These are phyloP conservation scores for Alloplasta piceator DNA, from an alignment of 2,888 invertebrate genomes.

Conservation along the genomic window DNA sequence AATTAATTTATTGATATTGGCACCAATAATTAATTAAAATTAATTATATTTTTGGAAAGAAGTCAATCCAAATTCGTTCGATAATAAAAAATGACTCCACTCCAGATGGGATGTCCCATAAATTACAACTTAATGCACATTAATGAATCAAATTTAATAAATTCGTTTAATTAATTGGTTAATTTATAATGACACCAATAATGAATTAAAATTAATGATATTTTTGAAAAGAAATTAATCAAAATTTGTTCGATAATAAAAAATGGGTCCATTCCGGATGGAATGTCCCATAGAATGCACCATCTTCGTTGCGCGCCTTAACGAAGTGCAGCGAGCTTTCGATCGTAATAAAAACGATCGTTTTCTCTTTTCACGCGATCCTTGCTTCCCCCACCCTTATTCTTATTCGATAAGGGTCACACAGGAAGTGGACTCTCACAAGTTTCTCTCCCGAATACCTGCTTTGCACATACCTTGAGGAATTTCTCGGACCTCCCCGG, in stretches of 20 bases:
- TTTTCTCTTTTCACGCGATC: constrained; percentile 32
- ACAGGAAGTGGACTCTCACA: constrained; percentile 64
- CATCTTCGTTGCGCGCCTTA: background rate
- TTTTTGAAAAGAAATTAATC: background rate
- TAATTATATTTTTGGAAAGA: background rate
- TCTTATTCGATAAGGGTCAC: constrained; percentile 64
- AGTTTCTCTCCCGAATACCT: constrained; percentile 68
- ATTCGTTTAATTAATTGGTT: too few relatives aligned
- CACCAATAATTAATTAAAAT: too few relatives aligned
- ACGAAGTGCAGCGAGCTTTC: constrained; percentile 28
- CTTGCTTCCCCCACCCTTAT: constrained; percentile 24
- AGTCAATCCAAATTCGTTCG: background rate
- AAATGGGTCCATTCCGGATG: background rate
- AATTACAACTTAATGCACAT: too few relatives aligned
- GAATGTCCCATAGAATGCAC: too few relatives aligned
- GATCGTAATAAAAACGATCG: constrained; percentile 13
- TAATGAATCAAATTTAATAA: too few relatives aligned
- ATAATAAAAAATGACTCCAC: background rate
- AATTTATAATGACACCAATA: too few relatives aligned
- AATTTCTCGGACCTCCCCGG: constrained; percentile 35
- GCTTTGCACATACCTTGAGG: constrained; percentile 49
- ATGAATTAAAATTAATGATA: too few relatives aligned
- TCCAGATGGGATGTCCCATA: too few relatives aligned
- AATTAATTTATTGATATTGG: too few relatives aligned
- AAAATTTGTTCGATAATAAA: background rate